These are phyloP conservation scores for Branchellion lobata DNA, from an alignment of 2,888 invertebrate genomes.

Conservation along the genomic window DNA sequence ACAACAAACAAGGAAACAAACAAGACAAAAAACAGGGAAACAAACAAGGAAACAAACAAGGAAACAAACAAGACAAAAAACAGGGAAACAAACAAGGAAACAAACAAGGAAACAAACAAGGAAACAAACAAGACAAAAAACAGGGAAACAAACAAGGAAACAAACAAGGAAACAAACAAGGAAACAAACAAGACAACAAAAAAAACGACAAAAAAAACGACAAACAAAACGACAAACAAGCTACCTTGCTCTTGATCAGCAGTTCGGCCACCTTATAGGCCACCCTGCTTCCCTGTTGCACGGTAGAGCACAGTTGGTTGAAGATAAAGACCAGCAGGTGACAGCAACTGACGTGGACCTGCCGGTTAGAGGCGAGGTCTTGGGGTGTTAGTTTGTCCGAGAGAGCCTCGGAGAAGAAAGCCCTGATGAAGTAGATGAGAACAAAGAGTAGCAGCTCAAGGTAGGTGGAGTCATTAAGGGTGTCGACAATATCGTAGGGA, in stretches of 20 bases:
- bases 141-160: too few relatives aligned
- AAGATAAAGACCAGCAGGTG: constrained; percentile 74
- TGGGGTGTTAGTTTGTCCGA: constrained; percentile 70
- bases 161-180: too few relatives aligned
- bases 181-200: too few relatives aligned
- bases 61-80: too few relatives aligned
- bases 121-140: too few relatives aligned
- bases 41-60: too few relatives aligned
- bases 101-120: too few relatives aligned
- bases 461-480: constrained; percentile 59
- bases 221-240: too few relatives aligned
- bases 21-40: too few relatives aligned
- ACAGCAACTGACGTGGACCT: constrained; percentile 69
- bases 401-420: constrained; percentile 75
- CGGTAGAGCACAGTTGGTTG: constrained; percentile 73
- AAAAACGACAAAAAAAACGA: too few relatives aligned
- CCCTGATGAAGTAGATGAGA: constrained; percentile 77
- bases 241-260: constrained; percentile 72
- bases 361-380: constrained; percentile 72
- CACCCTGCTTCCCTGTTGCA: neutral
- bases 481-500: constrained; percentile 70
- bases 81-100: too few relatives aligned
- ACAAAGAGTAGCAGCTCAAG: constrained; percentile 67
- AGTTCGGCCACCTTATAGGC: constrained; percentile 71
- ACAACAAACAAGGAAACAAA: too few relatives aligned